A percentile compares a stretch with the other conserved stretches of the same genome.
phyloP scores from a whole-genome alignment of 2,797 vertebrate genomes.

The Phalanger gymnotis region DNA sequence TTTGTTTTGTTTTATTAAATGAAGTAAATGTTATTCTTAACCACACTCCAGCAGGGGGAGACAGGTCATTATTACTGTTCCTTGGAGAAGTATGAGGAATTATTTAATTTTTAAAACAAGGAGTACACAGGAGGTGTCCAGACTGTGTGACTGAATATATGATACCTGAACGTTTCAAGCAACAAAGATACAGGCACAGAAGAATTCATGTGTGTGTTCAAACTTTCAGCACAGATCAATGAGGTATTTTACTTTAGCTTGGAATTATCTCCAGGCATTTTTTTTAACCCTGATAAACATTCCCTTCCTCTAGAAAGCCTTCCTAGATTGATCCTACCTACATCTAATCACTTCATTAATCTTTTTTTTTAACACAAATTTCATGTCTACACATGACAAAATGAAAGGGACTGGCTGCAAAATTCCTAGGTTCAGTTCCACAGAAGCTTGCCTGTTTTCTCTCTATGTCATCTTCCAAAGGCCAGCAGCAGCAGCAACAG shows the following conservation, averaged over 20 bases:
- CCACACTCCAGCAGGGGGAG: conserved; percentile 63
- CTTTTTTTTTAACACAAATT: background rate
- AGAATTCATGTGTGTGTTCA: background rate
- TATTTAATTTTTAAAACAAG: conserved; percentile 27
- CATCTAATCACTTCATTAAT: background rate
- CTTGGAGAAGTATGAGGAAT: background rate
- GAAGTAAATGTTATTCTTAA: background rate
- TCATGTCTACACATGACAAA: background rate
- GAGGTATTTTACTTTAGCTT: background rate
- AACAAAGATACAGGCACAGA: accelerated
- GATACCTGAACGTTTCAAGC: background rate
- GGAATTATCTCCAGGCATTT: background rate
- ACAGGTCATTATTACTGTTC: background rate
- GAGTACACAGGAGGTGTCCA: background rate
- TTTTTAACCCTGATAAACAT: background rate
- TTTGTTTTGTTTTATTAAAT: background rate
- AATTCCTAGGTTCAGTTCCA: background rate
- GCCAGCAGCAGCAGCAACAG: background rate
- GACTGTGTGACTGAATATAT: background rate
- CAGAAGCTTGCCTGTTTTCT: background rate
- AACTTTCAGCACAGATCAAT: background rate
- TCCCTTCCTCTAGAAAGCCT: background rate
- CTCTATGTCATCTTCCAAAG: background rate
- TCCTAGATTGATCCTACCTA: background rate
- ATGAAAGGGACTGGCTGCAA: background rate